phyloP scores from a whole-genome alignment of 2,113 vertebrate genomes.

The Mionectes macconnelli region DNA sequence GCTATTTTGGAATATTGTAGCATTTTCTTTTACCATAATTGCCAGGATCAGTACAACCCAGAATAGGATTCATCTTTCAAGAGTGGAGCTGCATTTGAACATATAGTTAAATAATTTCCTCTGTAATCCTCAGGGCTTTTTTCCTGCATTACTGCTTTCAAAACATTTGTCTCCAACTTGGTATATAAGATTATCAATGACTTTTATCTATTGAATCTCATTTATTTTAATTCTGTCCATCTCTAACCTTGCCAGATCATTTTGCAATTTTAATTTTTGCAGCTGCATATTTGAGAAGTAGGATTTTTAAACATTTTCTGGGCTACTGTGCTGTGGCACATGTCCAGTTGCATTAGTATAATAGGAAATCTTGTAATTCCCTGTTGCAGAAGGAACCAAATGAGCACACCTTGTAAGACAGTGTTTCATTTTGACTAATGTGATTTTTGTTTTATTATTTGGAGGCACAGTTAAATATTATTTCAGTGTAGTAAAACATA shows the following conservation, averaged over 20 bases:
- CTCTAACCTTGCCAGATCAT: conserved; percentile 12
- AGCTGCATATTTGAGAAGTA: conserved; percentile 3
- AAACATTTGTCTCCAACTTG: conserved; percentile 18
- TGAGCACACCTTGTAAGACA: neutral
- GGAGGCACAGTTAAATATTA: neutral
- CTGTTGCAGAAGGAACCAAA: neutral
- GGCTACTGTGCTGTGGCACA: neutral
- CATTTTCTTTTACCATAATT: conserved; percentile 17
- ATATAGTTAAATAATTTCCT: conserved; percentile 40
- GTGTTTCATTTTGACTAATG: neutral
- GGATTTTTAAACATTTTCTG: neutral
- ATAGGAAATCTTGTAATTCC: conserved; percentile 24
- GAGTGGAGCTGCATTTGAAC: neutral
- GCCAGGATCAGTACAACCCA: neutral
- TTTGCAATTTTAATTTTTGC: conserved; percentile 45
- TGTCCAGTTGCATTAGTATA: conserved; percentile 43
- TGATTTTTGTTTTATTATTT: neutral
- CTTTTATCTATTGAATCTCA: conserved; percentile 29
- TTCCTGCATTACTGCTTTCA: neutral
- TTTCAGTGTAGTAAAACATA: neutral
- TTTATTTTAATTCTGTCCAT: conserved; percentile 34
- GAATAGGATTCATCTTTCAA: conserved; percentile 29
- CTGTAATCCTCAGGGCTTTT: conserved; percentile 11
- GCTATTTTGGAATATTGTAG: neutral
- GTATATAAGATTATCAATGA: neutral